These are phyloP conservation scores for Oreochromis grahami DNA, from an alignment of 2,797 vertebrate genomes.

Conservation along the genomic window DNA sequence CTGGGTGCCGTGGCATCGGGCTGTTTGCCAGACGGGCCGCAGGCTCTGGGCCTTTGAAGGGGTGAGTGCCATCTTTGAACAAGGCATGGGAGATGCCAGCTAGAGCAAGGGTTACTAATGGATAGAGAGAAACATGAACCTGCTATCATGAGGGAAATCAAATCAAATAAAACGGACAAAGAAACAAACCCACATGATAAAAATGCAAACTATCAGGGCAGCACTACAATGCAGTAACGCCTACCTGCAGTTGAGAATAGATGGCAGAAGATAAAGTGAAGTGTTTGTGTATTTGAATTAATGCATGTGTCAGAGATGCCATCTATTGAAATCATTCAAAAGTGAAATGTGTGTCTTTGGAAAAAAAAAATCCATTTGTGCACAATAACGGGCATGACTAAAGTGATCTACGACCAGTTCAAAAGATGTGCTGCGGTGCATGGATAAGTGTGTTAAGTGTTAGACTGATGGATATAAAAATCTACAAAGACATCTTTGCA, in stretches of 20 bases:
- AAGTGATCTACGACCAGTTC: constrained; percentile 59
- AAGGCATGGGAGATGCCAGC: constrained; percentile 83
- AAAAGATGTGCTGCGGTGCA: constrained; percentile 86
- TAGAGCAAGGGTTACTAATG: constrained; percentile 57
- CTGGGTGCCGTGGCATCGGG: constrained; percentile 88
- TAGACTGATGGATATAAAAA: constrained; percentile 71
- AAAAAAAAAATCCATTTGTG: neutral
- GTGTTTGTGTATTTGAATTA: neutral
- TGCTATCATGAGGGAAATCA: constrained; percentile 31
- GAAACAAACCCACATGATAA: constrained; percentile 24
- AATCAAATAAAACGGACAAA: constrained; percentile 11
- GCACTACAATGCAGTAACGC: neutral
- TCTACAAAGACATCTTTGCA: constrained; percentile 49
- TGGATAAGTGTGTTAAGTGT: constrained; percentile 78
- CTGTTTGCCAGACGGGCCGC: constrained; percentile 97
- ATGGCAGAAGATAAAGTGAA: constrained; percentile 14
- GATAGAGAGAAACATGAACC: constrained; percentile 48
- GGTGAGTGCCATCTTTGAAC: constrained; percentile 99
- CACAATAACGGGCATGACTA: constrained; percentile 35
- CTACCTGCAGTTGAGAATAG: constrained; percentile 32
- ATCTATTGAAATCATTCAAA: constrained; percentile 17
- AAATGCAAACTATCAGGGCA: constrained; percentile 26
- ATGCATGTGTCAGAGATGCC: constrained; percentile 16
- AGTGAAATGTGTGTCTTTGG: neutral
- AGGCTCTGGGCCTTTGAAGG: constrained; percentile 99